Evolutionary conservation across 2,888 invertebrate species (phyloP).

Genomic region (Ceraclea dissimilis): DNA sequence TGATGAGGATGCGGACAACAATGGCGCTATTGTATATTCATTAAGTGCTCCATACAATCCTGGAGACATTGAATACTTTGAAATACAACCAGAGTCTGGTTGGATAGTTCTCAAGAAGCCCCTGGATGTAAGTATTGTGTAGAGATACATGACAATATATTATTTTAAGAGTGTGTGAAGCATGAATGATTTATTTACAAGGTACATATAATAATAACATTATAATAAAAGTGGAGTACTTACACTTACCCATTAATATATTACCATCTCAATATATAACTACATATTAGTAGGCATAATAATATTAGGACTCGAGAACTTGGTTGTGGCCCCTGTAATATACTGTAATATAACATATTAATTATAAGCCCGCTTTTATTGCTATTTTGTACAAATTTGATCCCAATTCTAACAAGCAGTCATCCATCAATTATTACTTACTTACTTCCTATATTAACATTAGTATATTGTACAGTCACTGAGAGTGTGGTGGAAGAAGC

Average conservation of each 20-base stretch:
- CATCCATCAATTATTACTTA: constrained; percentile 38
- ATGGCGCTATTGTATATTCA: constrained; percentile 90
- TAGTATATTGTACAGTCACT: constrained; percentile 12
- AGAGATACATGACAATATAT: constrained; percentile 8
- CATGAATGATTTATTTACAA: constrained; percentile 33
- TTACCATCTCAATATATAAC: not conserved
- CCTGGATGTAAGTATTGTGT: constrained; percentile 80
- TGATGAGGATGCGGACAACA: constrained; percentile 94
- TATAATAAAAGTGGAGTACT: constrained; percentile 15
- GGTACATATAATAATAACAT: not conserved
- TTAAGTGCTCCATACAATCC: constrained; percentile 84
- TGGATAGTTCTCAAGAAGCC: constrained; percentile 95
- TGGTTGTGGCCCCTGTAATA: constrained; percentile 31
- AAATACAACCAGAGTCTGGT: constrained; percentile 93
- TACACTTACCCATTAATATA: not conserved
- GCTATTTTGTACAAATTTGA: constrained; percentile 32
- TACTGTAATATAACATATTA: constrained; percentile 18
- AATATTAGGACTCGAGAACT: constrained; percentile 48
- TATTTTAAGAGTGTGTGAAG: constrained; percentile 31
- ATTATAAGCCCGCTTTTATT: constrained; percentile 17
- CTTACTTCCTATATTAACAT: not conserved
- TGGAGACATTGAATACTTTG: constrained; percentile 88
- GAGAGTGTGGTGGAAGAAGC: constrained; percentile 28
- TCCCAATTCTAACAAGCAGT: constrained; percentile 52
- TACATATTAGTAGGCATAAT: constrained; percentile 38